These are phyloP conservation scores for Sarcophaga variegata DNA, from an alignment of 2,888 invertebrate species.

Conservation along the genomic window DNA sequence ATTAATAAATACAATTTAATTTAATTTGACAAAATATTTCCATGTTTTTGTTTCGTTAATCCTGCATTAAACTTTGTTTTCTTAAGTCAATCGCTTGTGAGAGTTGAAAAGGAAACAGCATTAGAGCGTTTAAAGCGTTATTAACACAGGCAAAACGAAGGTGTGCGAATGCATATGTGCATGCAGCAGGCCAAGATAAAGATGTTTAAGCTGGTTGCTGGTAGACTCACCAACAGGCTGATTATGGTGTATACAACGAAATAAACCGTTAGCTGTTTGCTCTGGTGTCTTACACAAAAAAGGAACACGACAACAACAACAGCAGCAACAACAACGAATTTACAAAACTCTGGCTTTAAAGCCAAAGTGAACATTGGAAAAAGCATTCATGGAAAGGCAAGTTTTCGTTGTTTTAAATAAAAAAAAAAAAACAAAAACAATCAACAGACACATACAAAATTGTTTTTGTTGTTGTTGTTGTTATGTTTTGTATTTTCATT, in stretches of 20 bases:
- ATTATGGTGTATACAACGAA: background rate
- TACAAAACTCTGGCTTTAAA: constrained; percentile 52
- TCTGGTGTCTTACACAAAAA: constrained; percentile 50
- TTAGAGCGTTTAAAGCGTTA: constrained; percentile 57
- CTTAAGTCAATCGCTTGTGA: constrained; percentile 17
- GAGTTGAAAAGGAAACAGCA: constrained; percentile 60
- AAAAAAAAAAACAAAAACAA: constrained; percentile 20
- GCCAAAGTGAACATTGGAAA: constrained; percentile 32
- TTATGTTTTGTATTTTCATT: constrained; percentile 3
- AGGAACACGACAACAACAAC: constrained; percentile 6
- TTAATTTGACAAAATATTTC: too few species aligned
- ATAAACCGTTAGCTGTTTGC: constrained; percentile 64
- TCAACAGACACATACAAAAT: constrained; percentile 16
- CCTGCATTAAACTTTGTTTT: too few species aligned
- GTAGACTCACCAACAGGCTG: background rate
- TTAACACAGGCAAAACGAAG: constrained; percentile 27
- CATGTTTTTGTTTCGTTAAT: too few species aligned
- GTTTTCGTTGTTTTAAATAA: constrained; percentile 57
- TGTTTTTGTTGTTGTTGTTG: constrained; percentile 33
- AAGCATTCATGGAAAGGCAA: constrained; percentile 57
- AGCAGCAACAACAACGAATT: background rate
- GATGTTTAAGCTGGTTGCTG: constrained; percentile 51
- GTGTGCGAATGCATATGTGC: background rate
- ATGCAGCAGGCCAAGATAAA: constrained; percentile 48
- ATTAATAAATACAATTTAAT: too few species aligned